phyloP scores from a whole-genome alignment of 92 coral and sea anemone species.

The Micromussa lordhowensis region DNA sequence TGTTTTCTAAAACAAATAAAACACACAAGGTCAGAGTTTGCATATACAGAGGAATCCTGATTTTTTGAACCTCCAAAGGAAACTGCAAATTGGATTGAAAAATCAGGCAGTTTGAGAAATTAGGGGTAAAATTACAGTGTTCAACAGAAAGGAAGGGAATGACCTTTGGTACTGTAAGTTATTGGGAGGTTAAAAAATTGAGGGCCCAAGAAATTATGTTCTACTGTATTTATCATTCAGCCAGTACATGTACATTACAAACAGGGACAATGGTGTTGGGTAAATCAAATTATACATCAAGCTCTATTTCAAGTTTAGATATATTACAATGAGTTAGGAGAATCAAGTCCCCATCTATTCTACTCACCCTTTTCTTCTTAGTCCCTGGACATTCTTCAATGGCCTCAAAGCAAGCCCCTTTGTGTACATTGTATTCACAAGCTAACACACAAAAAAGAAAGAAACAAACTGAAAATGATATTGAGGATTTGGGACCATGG shows the following conservation, averaged over 20 bases:
- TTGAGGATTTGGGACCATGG: neutral
- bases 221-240: no score
- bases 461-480: neutral
- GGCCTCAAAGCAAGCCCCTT: slow-evolving; percentile 81
- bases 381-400: slow-evolving; percentile 95
- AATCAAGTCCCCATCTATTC: neutral
- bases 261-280: no score
- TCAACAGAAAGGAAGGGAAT: no score
- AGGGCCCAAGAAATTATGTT: no score
- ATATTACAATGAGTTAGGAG: neutral
- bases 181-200: no score
- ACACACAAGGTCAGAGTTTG: neutral
- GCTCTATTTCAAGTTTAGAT: neutral
- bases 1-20: slow-evolving; percentile 30
- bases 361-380: slow-evolving; percentile 68
- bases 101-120: no score
- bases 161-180: no score
- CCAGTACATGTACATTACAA: no score
- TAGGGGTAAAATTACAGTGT: no score
- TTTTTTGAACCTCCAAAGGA: no score
- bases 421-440: slow-evolving; percentile 98
- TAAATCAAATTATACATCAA: neutral
- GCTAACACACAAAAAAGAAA: slow-evolving; percentile 37
- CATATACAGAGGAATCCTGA: no score
- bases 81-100: no score